These are phyloP conservation scores for Thinocorus orbignyianus DNA, from an alignment of 2,113 vertebrate species.

Conservation along the genomic window DNA sequence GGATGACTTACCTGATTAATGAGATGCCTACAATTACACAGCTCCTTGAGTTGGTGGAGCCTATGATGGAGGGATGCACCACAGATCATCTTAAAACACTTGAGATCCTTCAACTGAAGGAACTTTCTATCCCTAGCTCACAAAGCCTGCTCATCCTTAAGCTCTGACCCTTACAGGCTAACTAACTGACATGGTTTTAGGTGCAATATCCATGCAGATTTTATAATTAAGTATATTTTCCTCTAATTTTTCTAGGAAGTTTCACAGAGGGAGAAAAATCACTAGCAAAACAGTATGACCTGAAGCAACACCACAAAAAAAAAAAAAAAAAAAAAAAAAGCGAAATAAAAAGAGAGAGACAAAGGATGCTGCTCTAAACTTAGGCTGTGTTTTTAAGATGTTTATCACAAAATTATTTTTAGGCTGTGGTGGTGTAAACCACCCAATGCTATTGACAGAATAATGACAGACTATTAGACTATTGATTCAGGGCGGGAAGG, in stretches of 20 bases:
- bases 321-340: neutral
- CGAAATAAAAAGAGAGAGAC: neutral
- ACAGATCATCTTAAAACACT: neutral
- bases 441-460: neutral
- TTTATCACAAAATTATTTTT: neutral
- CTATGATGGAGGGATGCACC: neutral
- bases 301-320: neutral
- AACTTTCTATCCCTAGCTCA: neutral
- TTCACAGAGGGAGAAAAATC: neutral
- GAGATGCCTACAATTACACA: neutral
- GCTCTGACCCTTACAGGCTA: neutral
- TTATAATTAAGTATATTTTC: neutral
- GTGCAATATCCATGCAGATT: neutral
- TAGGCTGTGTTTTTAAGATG: neutral
- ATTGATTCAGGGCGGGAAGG: neutral
- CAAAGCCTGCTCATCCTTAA: neutral
- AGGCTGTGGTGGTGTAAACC: neutral
- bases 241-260: neutral
- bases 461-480: neutral
- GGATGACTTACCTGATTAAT: neutral
- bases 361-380: conserved; percentile 33
- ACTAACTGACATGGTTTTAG: neutral
- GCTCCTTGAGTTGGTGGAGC: neutral
- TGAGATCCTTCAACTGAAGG: neutral
- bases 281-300: neutral